Percentiles rank a stretch among this genome's conserved stretches.
These are phyloP conservation scores for Clytia hemisphaerica DNA, from an alignment of 30 jellyfish, hydroid and myxozoan species.

Conservation along the genomic window DNA sequence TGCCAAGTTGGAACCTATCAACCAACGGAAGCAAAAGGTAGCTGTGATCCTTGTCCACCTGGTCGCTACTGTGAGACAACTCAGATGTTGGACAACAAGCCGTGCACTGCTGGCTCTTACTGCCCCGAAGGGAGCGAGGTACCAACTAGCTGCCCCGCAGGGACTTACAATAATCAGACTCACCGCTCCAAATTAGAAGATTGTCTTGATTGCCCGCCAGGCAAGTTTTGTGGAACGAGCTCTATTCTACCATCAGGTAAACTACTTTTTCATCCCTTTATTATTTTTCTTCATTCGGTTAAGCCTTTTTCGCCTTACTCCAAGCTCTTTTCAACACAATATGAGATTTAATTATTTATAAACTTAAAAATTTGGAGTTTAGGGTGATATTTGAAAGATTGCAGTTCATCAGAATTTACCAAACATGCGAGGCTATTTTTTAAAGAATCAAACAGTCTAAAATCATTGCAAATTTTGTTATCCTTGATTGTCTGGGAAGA, in stretches of 20 bases:
- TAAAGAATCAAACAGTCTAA: too few relatives aligned
- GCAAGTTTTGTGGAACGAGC: slow-evolving; percentile 83
- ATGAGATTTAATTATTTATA: too few relatives aligned
- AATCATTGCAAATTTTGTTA: too few relatives aligned
- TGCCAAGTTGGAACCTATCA: slow-evolving; percentile 98
- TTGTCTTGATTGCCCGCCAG: slow-evolving; percentile 89
- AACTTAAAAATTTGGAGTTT: too few relatives aligned
- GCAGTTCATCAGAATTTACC: too few relatives aligned
- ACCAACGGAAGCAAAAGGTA: slow-evolving; percentile 65
- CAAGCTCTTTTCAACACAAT: too few relatives aligned
- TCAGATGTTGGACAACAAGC: slow-evolving; percentile 48
- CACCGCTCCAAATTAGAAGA: slow-evolving; percentile 51
- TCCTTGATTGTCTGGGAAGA: too few relatives aligned
- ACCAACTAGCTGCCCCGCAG: slow-evolving; percentile 87
- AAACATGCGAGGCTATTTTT: too few relatives aligned
- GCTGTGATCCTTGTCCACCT: slow-evolving; percentile 81
- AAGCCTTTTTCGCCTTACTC: too few relatives aligned
- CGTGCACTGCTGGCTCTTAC: slow-evolving; percentile 88
- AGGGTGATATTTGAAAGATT: too few relatives aligned
- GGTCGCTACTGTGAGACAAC: slow-evolving; percentile 84
- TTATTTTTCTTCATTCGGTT: too few relatives aligned
- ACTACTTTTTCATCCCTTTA: too few relatives aligned
- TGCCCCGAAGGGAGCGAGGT: slow-evolving; percentile 98
- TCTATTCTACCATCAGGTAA: slow-evolving; percentile 92
- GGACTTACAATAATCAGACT: slow-evolving; percentile 86